Evolutionary conservation across 1,140 invertebrate genomes (phyloP), one percentile per base, ranked within the genome.

Genomic region (Calosoma granatense): DNA sequence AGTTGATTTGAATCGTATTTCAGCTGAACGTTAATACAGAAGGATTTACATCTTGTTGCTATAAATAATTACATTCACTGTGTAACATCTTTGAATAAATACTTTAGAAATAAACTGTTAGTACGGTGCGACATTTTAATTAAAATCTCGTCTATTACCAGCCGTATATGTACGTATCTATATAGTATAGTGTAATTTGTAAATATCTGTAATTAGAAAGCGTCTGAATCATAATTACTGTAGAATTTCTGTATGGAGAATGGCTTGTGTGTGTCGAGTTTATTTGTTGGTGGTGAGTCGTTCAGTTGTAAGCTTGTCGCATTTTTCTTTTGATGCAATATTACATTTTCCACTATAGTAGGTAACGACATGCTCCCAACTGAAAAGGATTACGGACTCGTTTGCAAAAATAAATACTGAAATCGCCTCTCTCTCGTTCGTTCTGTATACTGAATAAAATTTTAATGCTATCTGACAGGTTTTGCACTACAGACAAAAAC

Each of bases 361-460:
- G 41, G 41, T 47, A 47, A 47, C 41, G 41, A 47, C 41, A 47
- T 47, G 41, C 3, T 17, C 4, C 3, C 41, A 17, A 47, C 6
- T 47, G 41, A 47, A 47, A 47, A 47, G 41, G 41, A 47, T 47
- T 47, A 47, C 17, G 15, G 15, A 47, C 17, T 47, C 41, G 41
- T 47, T 47, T 47, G 15, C 9, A 14, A 30, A 30, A 30, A 30
- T 30, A 47, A 47, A 47, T 17, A 47, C 15, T 11, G 17, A 47
- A 47, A 47, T 47, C 9, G 17, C 15, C 41, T 47, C 3, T 47
- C 41, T n/a, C 6, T 47, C 17, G 9, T 17, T 17, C 9, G 6
- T 3, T 11, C 9, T 17, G 17, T 4, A 47, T 17, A 47, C 41
- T 47, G 41, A 47, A 47, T 47, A 47, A 47, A 47, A 47, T 12